These are phyloP conservation scores for Huso huso DNA, from an alignment of 2,797 vertebrate genomes.

Conservation along the genomic window DNA sequence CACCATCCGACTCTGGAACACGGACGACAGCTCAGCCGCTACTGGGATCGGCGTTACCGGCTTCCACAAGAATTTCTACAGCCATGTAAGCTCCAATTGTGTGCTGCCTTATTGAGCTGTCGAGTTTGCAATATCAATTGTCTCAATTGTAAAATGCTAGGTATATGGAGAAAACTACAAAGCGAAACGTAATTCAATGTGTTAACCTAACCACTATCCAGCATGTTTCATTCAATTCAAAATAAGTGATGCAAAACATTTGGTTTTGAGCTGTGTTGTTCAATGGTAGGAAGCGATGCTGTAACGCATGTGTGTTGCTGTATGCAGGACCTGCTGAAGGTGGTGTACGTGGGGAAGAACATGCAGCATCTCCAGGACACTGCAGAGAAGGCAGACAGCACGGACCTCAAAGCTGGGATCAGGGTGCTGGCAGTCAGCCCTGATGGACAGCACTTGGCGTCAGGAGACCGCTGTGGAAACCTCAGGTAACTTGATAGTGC, in stretches of 20 bases:
- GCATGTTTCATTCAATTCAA: too few species aligned
- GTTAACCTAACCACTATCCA: too few species aligned
- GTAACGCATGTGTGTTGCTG: background rate
- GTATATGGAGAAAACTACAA: too few species aligned
- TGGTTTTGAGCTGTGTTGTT: background rate
- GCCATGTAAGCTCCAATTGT: constrained; percentile 38
- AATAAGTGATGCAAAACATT: too few species aligned
- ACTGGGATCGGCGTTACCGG: constrained; percentile 1
- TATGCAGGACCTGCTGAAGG: constrained; percentile 67
- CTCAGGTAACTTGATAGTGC: constrained; percentile 48
- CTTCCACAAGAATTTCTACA: constrained; percentile 52
- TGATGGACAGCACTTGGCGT: constrained; percentile 76
- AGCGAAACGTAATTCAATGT: too few species aligned
- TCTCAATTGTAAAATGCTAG: too few species aligned
- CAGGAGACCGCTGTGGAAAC: constrained; percentile 78
- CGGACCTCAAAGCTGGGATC: constrained; percentile 68
- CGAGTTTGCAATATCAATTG: too few species aligned
- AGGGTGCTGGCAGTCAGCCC: constrained; percentile 73
- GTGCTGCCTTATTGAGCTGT: too few species aligned
- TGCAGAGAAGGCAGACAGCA: constrained; percentile 43
- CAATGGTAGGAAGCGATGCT: too few species aligned
- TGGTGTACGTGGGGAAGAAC: constrained; percentile 67
- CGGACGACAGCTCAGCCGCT: constrained; percentile 24
- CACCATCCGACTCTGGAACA: constrained; percentile 76
- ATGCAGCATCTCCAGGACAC: constrained; percentile 57